Percentiles rank a stretch among this genome's conserved stretches.
phyloP scores from a whole-genome alignment of 2,797 vertebrate species.

The Sylvilagus floridanus region DNA sequence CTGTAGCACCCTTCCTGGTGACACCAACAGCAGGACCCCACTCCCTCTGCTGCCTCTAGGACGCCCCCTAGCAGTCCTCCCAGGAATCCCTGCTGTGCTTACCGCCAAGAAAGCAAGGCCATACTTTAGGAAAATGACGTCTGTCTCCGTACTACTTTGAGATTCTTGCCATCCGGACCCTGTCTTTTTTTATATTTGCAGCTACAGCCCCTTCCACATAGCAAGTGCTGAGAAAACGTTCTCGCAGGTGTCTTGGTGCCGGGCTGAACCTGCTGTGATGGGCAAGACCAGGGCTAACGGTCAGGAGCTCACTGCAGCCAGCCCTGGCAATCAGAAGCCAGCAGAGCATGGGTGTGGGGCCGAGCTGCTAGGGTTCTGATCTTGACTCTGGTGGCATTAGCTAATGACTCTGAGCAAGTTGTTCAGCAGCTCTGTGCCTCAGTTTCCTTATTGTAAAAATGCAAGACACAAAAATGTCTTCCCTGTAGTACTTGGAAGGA shows the following conservation, averaged over 20 bases:
- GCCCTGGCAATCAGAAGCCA: not conserved
- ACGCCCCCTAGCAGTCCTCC: not conserved
- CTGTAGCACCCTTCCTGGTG: not conserved
- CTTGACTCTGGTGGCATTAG: not conserved
- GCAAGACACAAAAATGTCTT: not conserved
- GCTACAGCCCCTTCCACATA: not conserved
- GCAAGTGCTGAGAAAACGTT: not conserved
- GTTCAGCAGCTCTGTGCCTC: not conserved
- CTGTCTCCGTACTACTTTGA: not conserved
- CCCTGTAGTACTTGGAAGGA: not conserved
- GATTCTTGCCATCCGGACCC: not conserved
- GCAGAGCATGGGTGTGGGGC: rapidly evolving
- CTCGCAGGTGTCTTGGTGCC: not conserved
- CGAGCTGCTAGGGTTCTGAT: not conserved
- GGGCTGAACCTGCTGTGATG: too few species aligned
- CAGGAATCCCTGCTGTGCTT: not conserved
- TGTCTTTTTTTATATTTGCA: not conserved
- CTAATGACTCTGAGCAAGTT: not conserved
- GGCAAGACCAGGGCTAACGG: not conserved
- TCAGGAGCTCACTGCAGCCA: not conserved
- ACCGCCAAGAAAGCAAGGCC: not conserved
- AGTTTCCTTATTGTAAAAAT: not conserved
- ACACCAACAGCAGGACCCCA: not conserved
- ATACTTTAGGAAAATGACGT: not conserved
- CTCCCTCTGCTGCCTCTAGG: not conserved